Percentiles rank a stretch among this genome's conserved stretches.
Evolutionary conservation across 1,140 invertebrate species (phyloP).

Genomic region (Wiebesia pumilae): DNA sequence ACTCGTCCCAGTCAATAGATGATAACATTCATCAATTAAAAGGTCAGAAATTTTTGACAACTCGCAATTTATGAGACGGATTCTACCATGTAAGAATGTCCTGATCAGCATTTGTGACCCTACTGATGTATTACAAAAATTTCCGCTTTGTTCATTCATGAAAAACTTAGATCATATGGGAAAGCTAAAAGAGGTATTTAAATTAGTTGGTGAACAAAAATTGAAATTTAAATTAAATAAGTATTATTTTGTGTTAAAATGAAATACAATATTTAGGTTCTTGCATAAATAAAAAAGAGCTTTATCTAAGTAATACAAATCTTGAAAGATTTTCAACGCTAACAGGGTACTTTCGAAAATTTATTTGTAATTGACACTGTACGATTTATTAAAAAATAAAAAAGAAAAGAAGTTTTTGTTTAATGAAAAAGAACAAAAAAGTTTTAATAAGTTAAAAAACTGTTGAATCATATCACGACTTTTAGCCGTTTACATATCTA

Average conservation of each 20-base stretch:
- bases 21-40: not conserved
- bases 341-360: conserved; percentile 43
- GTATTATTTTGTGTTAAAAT: not conserved
- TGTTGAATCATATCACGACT: conserved; percentile 26
- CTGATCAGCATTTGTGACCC: not conserved
- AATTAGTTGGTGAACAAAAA: not conserved
- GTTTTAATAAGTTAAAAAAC: conserved; percentile 36
- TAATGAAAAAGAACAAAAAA: not conserved
- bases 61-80: not conserved
- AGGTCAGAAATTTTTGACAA: not conserved
- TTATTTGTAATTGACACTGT: conserved; percentile 33
- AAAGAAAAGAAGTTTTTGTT: not conserved
- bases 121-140: not conserved
- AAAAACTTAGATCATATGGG: not conserved
- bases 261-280: not conserved
- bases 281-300: not conserved
- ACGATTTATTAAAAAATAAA: not conserved
- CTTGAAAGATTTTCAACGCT: conserved; percentile 44
- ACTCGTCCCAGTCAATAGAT: not conserved
- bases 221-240: not conserved
- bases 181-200: not conserved
- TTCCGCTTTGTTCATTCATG: not conserved
- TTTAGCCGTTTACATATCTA: conserved; percentile 43
- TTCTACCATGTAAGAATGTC: not conserved
- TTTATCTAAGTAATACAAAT: not conserved